A percentile compares a stretch with the other conserved stretches of the same genome.
phyloP scores from a whole-genome alignment of 2,797 vertebrate genomes.

The Lacerta viridis region DNA sequence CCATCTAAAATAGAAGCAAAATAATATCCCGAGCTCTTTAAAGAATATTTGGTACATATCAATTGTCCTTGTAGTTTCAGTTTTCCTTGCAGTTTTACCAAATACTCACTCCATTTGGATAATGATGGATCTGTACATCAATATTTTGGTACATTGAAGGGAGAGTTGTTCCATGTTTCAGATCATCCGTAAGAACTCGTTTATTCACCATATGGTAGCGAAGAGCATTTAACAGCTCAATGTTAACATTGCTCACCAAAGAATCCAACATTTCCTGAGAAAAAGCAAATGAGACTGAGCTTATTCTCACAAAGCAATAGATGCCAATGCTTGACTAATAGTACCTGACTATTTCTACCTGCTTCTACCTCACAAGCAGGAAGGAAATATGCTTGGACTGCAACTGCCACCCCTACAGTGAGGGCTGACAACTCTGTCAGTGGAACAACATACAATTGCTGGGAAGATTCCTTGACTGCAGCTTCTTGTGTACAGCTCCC shows the following conservation, averaged over 20 bases:
- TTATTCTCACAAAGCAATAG: background rate
- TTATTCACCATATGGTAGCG: constrained; percentile 97
- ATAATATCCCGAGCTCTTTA: background rate
- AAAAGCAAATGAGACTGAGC: constrained; percentile 7
- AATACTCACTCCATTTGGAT: constrained; percentile 91
- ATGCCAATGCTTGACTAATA: background rate
- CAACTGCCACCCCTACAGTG: background rate
- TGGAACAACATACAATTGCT: background rate
- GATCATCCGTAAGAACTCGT: constrained; percentile 92
- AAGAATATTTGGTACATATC: background rate
- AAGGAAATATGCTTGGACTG: background rate
- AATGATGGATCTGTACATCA: constrained; percentile 94
- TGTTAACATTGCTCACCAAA: constrained; percentile 98
- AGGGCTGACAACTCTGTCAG: background rate
- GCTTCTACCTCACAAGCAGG: background rate
- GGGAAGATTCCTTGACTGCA: background rate
- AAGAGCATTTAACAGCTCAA: constrained; percentile 96
- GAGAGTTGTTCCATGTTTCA: constrained; percentile 89
- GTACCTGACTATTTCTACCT: background rate
- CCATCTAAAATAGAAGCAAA: background rate
- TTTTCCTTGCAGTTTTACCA: background rate
- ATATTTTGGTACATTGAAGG: constrained; percentile 97
- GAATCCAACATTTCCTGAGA: constrained; percentile 95
- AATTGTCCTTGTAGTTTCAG: background rate
- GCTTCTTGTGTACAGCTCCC: background rate